Evolutionary conservation across 2,888 invertebrate species (phyloP).

Genomic region (Temnothorax ravouxi): DNA sequence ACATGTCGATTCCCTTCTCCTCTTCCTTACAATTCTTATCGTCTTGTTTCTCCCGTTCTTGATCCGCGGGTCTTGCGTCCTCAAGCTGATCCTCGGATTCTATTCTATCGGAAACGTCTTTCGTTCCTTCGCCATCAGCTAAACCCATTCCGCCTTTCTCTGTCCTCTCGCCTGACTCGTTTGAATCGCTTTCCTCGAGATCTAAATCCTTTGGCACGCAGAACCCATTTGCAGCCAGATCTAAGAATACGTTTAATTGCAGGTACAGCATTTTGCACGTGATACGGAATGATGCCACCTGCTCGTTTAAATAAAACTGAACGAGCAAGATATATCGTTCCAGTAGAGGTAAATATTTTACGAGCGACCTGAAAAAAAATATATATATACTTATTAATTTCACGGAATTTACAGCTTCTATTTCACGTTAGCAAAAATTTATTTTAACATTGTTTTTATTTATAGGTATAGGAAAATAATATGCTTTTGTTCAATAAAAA

Average conservation of each 20-base stretch:
- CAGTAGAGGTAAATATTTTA: constrained; percentile 90
- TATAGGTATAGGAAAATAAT: background rate
- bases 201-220: constrained; percentile 96
- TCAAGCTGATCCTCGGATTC: constrained; percentile 97
- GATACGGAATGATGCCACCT: constrained; percentile 92
- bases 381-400: background rate
- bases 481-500: background rate
- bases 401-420: background rate
- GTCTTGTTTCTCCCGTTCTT: constrained; percentile 90
- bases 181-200: constrained; percentile 89
- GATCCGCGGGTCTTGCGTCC: constrained; percentile 93
- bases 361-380: constrained; percentile 58
- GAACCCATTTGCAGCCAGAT: constrained; percentile 95
- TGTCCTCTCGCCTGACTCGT: constrained; percentile 86
- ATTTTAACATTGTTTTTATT: constrained; percentile 15
- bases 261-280: constrained; percentile 94
- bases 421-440: background rate
- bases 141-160: constrained; percentile 93
- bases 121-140: constrained; percentile 97
- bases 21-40: constrained; percentile 94
- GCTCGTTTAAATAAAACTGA: constrained; percentile 93
- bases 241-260: constrained; percentile 94
- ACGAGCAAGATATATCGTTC: constrained; percentile 92
- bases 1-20: constrained; percentile 98
- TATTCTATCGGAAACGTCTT: constrained; percentile 97